phyloP scores from a whole-genome alignment of 2,797 vertebrate genomes.

The Pseudochaenichthys georgianus region DNA sequence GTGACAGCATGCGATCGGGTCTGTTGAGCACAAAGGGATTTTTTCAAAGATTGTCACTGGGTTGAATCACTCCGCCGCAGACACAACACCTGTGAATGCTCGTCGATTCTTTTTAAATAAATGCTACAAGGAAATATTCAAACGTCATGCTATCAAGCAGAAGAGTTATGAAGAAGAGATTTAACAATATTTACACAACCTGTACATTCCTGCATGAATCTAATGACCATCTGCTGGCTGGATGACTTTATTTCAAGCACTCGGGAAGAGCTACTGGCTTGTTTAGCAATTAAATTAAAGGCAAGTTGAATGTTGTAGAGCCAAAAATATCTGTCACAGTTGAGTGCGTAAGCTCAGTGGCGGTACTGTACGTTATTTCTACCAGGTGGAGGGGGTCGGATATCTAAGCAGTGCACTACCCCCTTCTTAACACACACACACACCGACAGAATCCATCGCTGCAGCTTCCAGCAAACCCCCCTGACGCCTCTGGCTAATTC shows the following conservation, averaged over 20 bases:
- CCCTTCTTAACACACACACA: conserved; percentile 11
- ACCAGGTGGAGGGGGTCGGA: conserved; percentile 67
- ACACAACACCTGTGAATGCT: conserved; percentile 36
- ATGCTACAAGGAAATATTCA: conserved; percentile 17
- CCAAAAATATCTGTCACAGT: conserved; percentile 76
- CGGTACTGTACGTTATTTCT: conserved; percentile 57
- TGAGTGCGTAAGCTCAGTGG: conserved; percentile 46
- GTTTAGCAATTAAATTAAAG: conserved; percentile 72
- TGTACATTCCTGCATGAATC: conserved; percentile 35
- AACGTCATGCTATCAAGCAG: conserved; percentile 31
- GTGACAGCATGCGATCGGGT: conserved; percentile 57
- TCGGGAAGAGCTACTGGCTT: conserved; percentile 50
- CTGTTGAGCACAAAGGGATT: conserved; percentile 53
- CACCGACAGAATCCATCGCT: conserved; percentile 31
- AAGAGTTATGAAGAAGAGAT: conserved; percentile 51
- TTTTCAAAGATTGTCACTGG: conserved; percentile 32
- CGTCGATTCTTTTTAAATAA: conserved; percentile 4
- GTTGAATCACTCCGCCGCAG: conserved; percentile 44
- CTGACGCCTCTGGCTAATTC: conserved; percentile 78
- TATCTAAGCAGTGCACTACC: conserved; percentile 50
- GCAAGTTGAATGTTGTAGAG: conserved; percentile 71
- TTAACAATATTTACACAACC: conserved; percentile 65
- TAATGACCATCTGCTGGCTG: conserved; percentile 50
- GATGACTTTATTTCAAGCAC: conserved; percentile 65
- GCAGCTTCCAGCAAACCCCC: conserved; percentile 72